phyloP scores from a whole-genome alignment of 2,113 vertebrate genomes.

The Siphamia tubifer region DNA sequence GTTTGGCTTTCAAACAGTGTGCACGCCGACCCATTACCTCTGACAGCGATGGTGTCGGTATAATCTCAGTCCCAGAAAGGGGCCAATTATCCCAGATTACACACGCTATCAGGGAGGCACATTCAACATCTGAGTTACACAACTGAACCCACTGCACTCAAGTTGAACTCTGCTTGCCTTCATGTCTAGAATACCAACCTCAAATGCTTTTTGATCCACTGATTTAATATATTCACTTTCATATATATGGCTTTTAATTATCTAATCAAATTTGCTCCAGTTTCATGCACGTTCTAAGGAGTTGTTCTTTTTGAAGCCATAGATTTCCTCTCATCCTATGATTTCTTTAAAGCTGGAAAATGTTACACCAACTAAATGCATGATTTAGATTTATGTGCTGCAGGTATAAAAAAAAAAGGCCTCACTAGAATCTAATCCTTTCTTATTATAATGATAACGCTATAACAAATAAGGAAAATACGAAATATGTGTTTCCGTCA shows the following conservation, averaged over 20 bases:
- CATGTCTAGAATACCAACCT: background rate
- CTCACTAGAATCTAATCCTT: background rate
- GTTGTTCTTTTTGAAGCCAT: background rate
- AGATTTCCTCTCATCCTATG: background rate
- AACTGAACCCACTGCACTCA: slow-evolving; percentile 32
- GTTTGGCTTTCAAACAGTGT: background rate
- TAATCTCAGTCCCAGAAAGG: slow-evolving; percentile 59
- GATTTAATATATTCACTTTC: slow-evolving; percentile 36
- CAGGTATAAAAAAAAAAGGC: background rate
- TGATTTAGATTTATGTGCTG: background rate
- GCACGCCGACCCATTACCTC: slow-evolving; percentile 16
- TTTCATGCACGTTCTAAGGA: background rate
- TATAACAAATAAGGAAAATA: too few species aligned
- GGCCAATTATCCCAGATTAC: slow-evolving; percentile 74
- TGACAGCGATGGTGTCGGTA: slow-evolving; percentile 27
- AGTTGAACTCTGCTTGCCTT: slow-evolving; percentile 46
- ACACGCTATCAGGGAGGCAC: slow-evolving; percentile 42
- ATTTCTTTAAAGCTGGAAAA: background rate
- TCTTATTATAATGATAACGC: too few species aligned
- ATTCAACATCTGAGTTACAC: slow-evolving; percentile 41
- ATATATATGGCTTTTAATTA: slow-evolving; percentile 10
- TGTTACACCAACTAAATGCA: background rate
- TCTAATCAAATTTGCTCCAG: slow-evolving; percentile 27
- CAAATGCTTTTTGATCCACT: slow-evolving; percentile 21
- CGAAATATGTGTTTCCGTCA: too few species aligned